Percentiles rank a stretch among this genome's conserved stretches.
phyloP scores from a whole-genome alignment of 2,113 vertebrate species.

The Rhynchomys soricoides region DNA sequence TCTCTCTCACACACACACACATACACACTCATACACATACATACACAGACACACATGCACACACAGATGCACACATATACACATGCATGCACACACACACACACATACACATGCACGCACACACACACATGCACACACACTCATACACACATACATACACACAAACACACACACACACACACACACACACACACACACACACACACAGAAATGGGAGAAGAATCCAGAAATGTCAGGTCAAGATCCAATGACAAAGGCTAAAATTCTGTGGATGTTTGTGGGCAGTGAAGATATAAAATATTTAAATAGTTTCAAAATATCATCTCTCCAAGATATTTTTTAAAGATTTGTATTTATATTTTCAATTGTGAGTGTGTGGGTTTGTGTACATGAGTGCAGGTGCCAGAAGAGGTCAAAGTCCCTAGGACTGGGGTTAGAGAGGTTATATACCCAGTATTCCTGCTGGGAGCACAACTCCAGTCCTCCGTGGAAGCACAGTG shows the following conservation, averaged over 20 bases:
- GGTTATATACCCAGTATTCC: background rate
- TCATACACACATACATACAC: no score
- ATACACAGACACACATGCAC: background rate
- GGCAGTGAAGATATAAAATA: background rate
- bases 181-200: no score
- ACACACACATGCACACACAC: no score
- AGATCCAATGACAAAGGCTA: background rate
- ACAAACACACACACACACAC: background rate
- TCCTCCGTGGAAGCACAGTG: background rate
- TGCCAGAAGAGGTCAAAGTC: background rate
- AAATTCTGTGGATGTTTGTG: constrained; percentile 35
- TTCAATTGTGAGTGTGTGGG: background rate
- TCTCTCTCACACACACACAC: background rate
- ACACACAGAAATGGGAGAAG: background rate
- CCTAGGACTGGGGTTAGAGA: background rate
- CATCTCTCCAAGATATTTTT: background rate
- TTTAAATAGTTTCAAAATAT: constrained; percentile 27
- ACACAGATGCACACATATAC: no score
- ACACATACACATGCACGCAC: background rate
- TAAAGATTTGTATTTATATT: background rate
- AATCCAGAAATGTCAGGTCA: background rate
- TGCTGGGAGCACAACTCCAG: background rate
- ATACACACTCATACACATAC: background rate
- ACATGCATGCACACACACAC: background rate
- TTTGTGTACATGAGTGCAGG: background rate